Evolutionary conservation across 1,140 invertebrate species (phyloP), one percentile per base, ranked within the genome.

Genomic region (Drosophila insularis): DNA sequence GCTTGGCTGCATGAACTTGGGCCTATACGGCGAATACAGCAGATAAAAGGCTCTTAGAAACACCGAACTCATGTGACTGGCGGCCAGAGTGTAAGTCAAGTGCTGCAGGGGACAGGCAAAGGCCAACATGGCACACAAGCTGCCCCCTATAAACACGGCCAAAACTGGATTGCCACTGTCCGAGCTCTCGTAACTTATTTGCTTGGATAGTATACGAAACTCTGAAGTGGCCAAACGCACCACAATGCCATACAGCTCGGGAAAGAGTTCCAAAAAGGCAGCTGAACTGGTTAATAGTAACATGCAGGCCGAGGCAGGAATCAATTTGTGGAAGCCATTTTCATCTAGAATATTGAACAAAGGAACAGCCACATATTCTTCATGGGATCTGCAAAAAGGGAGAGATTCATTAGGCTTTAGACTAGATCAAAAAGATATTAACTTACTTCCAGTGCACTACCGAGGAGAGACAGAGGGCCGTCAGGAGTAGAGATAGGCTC

Each of bases 101-200:
- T 91, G 89, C 68, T 91, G 87, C 69, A 95, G 71, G 0, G 94
- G 95, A 82, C 94, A 95, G 11, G 94, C 94, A 78, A 95, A 95
- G 2, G 95, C 94, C 64, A 95, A 79, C 75, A 95, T 95, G 39
- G 94, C 94, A 58, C 94, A 93, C 63, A 95, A 79, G 75, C 94
- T 95, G 62, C 94, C 95, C 68, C 93, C 94, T 58, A 94, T 94
- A 78, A 95, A 95, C 10, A 95, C 94, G 13, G 95, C 94, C 61
- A 95, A 81, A 1, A 95, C 94, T 1, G 94, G 94, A 81, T 94
- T 95, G 11, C 94, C 94, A 67, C 94, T 95, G 14, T 94, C 93
- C 0, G 93, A 90, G 77, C 94, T 95, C 78, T 94, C 94, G 75
- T 95, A 95, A 17, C 94, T 93, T 79, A 95, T 93, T 32, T 94